Percentiles rank a stretch among this genome's conserved stretches.
These are phyloP conservation scores for Bhutanitis thaidina DNA, from an alignment of 2,888 invertebrate genomes.

Conservation along the genomic window DNA sequence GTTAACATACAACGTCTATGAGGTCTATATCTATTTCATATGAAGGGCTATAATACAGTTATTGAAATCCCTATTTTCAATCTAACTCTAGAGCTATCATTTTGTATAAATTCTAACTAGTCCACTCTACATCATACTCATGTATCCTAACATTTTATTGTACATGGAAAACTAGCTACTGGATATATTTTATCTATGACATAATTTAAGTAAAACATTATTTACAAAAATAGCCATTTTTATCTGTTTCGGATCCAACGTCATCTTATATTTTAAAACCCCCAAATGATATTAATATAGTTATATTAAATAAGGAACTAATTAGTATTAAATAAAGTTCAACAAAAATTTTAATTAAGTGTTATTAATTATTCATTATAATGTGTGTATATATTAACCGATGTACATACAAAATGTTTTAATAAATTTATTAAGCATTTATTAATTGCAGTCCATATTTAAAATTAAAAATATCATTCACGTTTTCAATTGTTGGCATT, in stretches of 20 bases:
- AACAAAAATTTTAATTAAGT: conserved; percentile 16
- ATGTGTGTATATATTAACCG: conserved; percentile 11
- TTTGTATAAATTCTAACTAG: conserved; percentile 78
- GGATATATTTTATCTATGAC: conserved; percentile 71
- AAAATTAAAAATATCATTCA: neutral
- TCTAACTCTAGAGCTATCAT: conserved; percentile 63
- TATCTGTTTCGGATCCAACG: conserved; percentile 56
- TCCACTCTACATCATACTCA: conserved; percentile 60
- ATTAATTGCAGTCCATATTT: neutral
- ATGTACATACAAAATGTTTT: neutral
- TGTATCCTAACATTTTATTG: conserved; percentile 76
- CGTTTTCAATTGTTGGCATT: neutral
- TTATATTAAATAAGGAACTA: conserved; percentile 37
- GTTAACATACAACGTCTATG: conserved; percentile 51
- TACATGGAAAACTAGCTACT: conserved; percentile 76
- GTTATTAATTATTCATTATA: conserved; percentile 1
- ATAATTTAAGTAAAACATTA: conserved; percentile 75
- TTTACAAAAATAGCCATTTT: conserved; percentile 77
- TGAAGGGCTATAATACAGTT: conserved; percentile 64
- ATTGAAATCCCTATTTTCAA: conserved; percentile 62
- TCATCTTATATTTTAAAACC: conserved; percentile 43
- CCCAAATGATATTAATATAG: conserved; percentile 29
- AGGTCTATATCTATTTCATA: conserved; percentile 51
- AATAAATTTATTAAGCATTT: neutral
- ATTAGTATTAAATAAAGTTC: conserved; percentile 24